Evolutionary conservation across 2,888 invertebrate species (phyloP).

Genomic region (Drosophila tanythrix): DNA sequence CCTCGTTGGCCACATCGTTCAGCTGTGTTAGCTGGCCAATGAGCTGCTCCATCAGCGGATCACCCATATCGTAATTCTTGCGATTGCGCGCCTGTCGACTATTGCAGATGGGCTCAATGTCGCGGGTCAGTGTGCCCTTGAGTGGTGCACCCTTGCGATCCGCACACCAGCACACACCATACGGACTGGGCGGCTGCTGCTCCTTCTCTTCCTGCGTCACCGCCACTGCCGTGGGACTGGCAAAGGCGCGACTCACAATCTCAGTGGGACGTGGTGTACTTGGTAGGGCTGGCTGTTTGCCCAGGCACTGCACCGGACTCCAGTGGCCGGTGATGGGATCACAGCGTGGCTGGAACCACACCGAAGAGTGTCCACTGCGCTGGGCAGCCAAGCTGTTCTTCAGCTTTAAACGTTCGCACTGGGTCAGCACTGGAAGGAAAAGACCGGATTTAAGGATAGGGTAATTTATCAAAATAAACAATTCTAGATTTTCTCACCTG

Average conservation of each 20-base stretch:
- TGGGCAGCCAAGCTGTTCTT: slow-evolving; percentile 91
- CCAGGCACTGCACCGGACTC: slow-evolving; percentile 93
- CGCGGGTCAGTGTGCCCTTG: slow-evolving; percentile 92
- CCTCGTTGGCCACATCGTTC: slow-evolving; percentile 83
- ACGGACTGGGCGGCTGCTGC: slow-evolving; percentile 60
- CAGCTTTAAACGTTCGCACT: slow-evolving; percentile 92
- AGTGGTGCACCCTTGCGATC: slow-evolving; percentile 92
- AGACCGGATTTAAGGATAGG: not conserved
- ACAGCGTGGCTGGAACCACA: slow-evolving; percentile 90
- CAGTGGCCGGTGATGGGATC: slow-evolving; percentile 90
- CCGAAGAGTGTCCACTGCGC: slow-evolving; percentile 86
- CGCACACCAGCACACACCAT: slow-evolving; percentile 95
- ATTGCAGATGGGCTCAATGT: slow-evolving; percentile 91
- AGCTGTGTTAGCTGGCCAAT: slow-evolving; percentile 88
- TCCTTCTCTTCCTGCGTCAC: slow-evolving; percentile 5
- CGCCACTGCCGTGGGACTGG: slow-evolving; percentile 4
- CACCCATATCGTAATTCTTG: slow-evolving; percentile 74
- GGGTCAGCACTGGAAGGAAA: slow-evolving; percentile 88
- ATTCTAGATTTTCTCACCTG: slow-evolving; percentile 86
- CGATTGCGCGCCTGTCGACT: slow-evolving; percentile 91
- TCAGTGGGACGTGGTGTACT: slow-evolving; percentile 44
- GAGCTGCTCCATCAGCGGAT: slow-evolving; percentile 89
- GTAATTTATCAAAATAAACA: not conserved
- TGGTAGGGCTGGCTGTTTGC: slow-evolving; percentile 84
- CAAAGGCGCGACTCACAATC: slow-evolving; percentile 68